A percentile compares a stretch with the other conserved stretches of the same genome.
These are phyloP conservation scores for Platyscapa corneri DNA, from an alignment of 1,140 invertebrate species.

Conservation along the genomic window DNA sequence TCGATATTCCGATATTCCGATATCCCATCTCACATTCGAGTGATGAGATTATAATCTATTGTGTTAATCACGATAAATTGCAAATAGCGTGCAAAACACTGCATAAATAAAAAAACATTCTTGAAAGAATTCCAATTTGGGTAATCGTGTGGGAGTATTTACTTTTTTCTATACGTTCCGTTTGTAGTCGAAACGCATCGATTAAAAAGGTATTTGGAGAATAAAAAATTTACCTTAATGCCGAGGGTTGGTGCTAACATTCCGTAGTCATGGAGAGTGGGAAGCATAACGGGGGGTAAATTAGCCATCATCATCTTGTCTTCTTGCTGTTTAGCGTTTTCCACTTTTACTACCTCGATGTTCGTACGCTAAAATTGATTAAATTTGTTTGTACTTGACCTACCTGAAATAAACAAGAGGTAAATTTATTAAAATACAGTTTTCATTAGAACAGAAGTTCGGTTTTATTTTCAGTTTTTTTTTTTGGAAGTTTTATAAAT, in stretches of 20 bases:
- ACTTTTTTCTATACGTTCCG: no score
- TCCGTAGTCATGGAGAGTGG: conserved; percentile 71
- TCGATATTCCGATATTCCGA: no score
- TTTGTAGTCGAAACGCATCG: background rate
- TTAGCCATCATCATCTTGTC: conserved; percentile 75
- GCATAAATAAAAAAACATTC: no score
- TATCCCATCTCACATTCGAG: no score
- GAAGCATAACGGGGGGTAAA: conserved; percentile 73
- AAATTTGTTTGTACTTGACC: conserved; percentile 67
- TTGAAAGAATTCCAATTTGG: no score
- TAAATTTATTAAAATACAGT: background rate
- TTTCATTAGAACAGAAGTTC: no score
- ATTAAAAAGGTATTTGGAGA: background rate
- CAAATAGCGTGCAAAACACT: no score
- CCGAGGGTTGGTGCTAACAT: conserved; percentile 71
- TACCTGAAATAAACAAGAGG: conserved; percentile 69
- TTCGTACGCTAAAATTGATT: conserved; percentile 60
- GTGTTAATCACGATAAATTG: no score
- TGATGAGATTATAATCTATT: no score
- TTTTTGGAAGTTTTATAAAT: no score
- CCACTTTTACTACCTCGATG: conserved; percentile 28
- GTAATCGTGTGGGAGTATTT: no score
- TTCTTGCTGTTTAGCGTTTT: conserved; percentile 48
- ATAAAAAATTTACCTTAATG: conserved; percentile 70
- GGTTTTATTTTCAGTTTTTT: no score